These are phyloP conservation scores for Drosophila truncata DNA, from an alignment of 1,140 invertebrate genomes.

Conservation along the genomic window DNA sequence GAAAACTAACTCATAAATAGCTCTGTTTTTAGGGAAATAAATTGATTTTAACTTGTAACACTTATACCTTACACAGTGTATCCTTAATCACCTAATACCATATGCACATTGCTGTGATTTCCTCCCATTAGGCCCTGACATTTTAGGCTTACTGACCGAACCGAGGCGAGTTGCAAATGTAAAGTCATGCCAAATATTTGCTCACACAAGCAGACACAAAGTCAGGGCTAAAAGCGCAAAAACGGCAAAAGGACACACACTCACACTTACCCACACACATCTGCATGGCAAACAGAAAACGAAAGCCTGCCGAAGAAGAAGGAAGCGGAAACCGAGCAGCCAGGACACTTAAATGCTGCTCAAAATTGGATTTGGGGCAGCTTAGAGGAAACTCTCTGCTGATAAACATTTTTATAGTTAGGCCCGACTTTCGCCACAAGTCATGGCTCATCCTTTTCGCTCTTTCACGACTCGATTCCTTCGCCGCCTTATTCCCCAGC, in stretches of 20 bases:
- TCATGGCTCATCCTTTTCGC: slow-evolving; percentile 70
- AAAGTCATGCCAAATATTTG: slow-evolving; percentile 74
- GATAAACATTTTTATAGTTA: slow-evolving; percentile 79
- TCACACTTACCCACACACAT: slow-evolving; percentile 14
- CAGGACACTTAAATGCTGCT: slow-evolving; percentile 77
- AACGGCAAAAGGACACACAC: slow-evolving; percentile 48
- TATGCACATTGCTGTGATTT: slow-evolving; percentile 32
- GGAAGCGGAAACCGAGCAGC: slow-evolving; percentile 45
- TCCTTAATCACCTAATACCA: not conserved
- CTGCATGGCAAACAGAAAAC: slow-evolving; percentile 66
- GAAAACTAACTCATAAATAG: accelerated
- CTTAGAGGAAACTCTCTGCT: slow-evolving; percentile 41
- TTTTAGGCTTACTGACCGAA: slow-evolving; percentile 41
- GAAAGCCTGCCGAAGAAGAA: slow-evolving; percentile 12
- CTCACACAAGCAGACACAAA: slow-evolving; percentile 48
- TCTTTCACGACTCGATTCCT: slow-evolving; percentile 18
- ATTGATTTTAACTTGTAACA: not conserved
- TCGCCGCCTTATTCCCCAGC: slow-evolving; percentile 67
- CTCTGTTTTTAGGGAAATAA: too few relatives aligned
- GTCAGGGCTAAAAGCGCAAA: slow-evolving; percentile 44
- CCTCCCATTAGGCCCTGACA: slow-evolving; percentile 21
- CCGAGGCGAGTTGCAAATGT: slow-evolving; percentile 45
- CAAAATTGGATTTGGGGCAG: slow-evolving; percentile 79
- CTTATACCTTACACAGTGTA: not conserved
- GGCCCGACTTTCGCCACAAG: slow-evolving; percentile 68